Base-by-base conservation (phyloP, 1,140 invertebrate species). In the Trachelipus rathkii region DNA sequence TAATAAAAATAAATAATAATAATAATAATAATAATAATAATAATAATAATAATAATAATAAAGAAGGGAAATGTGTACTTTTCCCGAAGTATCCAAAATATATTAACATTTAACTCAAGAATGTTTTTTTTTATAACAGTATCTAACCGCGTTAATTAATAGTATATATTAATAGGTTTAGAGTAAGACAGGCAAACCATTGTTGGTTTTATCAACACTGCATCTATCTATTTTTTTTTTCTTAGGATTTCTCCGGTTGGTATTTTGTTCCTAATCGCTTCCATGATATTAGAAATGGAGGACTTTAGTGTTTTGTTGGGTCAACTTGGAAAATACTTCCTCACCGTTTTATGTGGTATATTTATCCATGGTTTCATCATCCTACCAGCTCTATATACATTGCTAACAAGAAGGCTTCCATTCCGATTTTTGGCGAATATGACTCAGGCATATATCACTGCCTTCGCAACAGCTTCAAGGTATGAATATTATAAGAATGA, bases 391-490 rank as follows among this genome's bases (percentile, higher is more conserved):
- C 89, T 96, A 19, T 96, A 92, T 84, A 91, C 92, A 74, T 80
- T 95, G 66, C 89, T 90, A 44, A 93, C 92, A 0, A 88, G 92
- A 80, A 89, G 89, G 77, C 83, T 94, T 72, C 95, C 95, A 0
- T 95, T 94, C 85, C 88, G 87, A 76, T 92, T 92, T 78, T 90
- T 96, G 79, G 89, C 88, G 19, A 92, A 93, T 83, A 92, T 96
- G 88, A 89, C 92, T 78, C 93, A 96, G 84, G 94, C 95, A 19
- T 87, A 95, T 84, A 90, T 92, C 9, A 96, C 95, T 0, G 95
- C 94, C 45, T 96, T 96, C 84, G 94, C 94, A 83, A 97, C 95
- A 69, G 92, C 93, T 74, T 96, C 94, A n/a, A 94, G 92, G 92
- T 93, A 86, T 77, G 71, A 60, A 33, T 33, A 33, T 33, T 33